Base-by-base conservation (phyloP, 37 sponge, comb jelly and placozoan genomes). In the Mnemiopsis leidyi region DNA sequence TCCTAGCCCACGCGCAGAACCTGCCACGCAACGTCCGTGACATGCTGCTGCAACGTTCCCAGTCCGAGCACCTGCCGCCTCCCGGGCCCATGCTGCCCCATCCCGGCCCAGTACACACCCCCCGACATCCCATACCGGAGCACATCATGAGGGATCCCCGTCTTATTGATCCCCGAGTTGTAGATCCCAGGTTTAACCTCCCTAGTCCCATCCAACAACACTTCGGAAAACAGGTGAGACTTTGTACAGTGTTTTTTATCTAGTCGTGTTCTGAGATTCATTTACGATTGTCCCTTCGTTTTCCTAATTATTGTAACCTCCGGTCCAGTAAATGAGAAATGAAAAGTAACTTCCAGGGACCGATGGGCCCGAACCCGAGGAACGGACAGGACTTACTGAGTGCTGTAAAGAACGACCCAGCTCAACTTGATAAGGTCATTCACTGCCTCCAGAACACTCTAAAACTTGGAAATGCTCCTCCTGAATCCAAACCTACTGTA, bases 41-140 rank as follows among this genome's bases (percentile, higher is more conserved):
- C 38, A 38, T 85, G 90, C 48, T 85, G 26, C 61, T 48, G 9
- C 75, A 71, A 28, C 75, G 75, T 5, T 71, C 75, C 75, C 40
- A 33, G 35, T 85, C 90, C 16, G 90, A 85, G 90, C 90, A 85
- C 61, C 61, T 85, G 29, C 90, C 90, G 0, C 90, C 90, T n/a
- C 90, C 90, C 0, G 90, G 90, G 39, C 90, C 90, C 40, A 85
- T 85, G 90, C 25, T 85, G 48, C 90, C 90, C 61, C 90, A 85
- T 25, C 90, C 90, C 29, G 90, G 90, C 23, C 90, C 90, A 39
- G 90, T 85, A 25, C 33, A 36, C 38, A 38, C 40, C 29, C 90
- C 90, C 7, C 39, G 90, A 40, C 61, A 40, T 21, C 90, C 90
- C 61, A 33, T 40, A n/a, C 90, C 40, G 1, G 90, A 85, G 48